Evolutionary conservation across 1,140 invertebrate genomes (phyloP).

Genomic region (Teleogryllus occipitalis): DNA sequence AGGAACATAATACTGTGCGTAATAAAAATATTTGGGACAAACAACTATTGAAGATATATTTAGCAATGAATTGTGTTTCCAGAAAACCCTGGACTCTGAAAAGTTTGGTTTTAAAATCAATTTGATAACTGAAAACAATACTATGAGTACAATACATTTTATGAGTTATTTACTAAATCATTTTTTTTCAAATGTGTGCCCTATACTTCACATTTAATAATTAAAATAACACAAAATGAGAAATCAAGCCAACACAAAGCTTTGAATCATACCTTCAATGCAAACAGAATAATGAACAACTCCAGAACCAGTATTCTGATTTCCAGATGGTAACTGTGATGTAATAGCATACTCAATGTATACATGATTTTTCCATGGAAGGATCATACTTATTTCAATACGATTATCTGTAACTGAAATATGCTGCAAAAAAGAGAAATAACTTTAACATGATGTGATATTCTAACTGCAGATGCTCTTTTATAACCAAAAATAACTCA

Average conservation of each 20-base stretch:
- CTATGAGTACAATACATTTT: too few species aligned
- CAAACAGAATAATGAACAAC: constrained; percentile 47
- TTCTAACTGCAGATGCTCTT: neutral
- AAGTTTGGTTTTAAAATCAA: too few species aligned
- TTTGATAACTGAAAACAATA: too few species aligned
- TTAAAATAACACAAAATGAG: neutral
- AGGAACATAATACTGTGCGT: too few species aligned
- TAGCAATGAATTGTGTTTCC: too few species aligned
- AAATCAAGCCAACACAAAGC: neutral
- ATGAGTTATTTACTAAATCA: too few species aligned
- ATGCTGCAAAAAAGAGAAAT: constrained; percentile 35
- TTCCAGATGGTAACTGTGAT: constrained; percentile 42
- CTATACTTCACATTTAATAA: too few species aligned
- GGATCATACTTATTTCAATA: constrained; percentile 55
- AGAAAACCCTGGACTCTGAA: too few species aligned
- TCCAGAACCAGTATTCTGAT: constrained; percentile 30
- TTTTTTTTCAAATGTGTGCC: too few species aligned
- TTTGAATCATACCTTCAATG: constrained; percentile 43
- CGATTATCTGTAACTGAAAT: constrained; percentile 46
- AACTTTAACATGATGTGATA: neutral
- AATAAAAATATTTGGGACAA: too few species aligned
- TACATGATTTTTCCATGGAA: constrained; percentile 69
- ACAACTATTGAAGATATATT: too few species aligned
- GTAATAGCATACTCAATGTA: constrained; percentile 60
- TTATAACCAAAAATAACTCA: constrained; percentile 27